Conservation (phyloP, 1,140 invertebrate genomes). For the Drosophila trapezifrons region DNA sequence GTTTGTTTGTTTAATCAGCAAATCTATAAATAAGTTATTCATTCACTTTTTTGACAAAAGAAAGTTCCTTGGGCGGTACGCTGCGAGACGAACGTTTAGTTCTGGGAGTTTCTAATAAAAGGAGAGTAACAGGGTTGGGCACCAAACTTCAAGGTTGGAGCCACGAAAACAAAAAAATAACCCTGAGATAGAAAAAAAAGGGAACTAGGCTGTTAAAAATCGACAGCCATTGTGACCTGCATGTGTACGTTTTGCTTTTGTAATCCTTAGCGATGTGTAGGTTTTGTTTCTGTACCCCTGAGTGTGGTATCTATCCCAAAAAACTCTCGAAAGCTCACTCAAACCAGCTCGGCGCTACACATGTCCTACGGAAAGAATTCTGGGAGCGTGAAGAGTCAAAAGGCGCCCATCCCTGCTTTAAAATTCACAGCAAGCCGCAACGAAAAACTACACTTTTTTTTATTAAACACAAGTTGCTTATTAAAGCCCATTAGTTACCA, state of each 20-base stretch:
- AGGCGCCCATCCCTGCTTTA: neutral
- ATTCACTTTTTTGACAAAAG: conserved; percentile 51
- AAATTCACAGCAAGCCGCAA: too few relatives aligned
- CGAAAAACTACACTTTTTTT: neutral
- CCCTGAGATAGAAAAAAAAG: neutral
- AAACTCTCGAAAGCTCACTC: neutral
- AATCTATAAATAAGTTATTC: conserved; percentile 71
- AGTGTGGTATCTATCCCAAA: neutral
- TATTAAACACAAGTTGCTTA: neutral
- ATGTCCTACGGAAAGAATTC: too few relatives aligned
- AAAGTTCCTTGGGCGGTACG: conserved; percentile 30
- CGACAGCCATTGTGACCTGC: neutral
- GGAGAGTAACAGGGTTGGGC: neutral
- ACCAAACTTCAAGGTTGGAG: neutral
- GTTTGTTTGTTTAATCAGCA: conserved; percentile 69
- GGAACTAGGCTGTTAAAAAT: neutral
- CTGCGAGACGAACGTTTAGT: conserved; percentile 3
- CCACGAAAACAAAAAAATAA: too few relatives aligned
- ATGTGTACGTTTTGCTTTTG: neutral
- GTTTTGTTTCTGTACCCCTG: neutral
- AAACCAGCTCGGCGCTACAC: neutral
- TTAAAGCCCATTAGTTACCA: neutral
- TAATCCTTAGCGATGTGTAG: neutral
- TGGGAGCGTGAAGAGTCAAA: neutral
- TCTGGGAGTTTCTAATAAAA: neutral